Evolutionary conservation across 2,113 vertebrate species (phyloP).

Genomic region (Sceloporus tristichus): DNA sequence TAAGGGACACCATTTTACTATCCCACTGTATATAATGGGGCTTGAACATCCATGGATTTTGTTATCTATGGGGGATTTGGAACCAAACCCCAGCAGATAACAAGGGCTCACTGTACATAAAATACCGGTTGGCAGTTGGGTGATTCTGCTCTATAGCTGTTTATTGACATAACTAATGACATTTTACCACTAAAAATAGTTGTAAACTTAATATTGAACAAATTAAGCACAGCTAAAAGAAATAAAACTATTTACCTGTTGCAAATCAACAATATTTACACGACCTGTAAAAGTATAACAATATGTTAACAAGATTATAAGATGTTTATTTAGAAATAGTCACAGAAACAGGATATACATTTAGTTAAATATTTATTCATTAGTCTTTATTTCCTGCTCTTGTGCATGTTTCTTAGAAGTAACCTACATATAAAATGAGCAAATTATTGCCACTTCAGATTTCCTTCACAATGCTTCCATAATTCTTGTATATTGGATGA

Average conservation of each 20-base stretch:
- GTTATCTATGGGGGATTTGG: no score
- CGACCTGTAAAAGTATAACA: constrained; percentile 83
- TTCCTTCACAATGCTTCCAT: no score
- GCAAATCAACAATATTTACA: constrained; percentile 95
- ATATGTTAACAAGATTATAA: constrained; percentile 21
- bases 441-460: neutral
- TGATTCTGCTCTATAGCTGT: neutral
- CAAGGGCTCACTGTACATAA: neutral
- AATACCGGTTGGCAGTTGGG: neutral
- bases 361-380: constrained; percentile 13
- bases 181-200: neutral
- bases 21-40: no score
- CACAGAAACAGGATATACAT: neutral
- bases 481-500: no score
- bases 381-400: neutral
- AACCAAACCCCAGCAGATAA: no score
- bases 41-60: no score
- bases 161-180: neutral
- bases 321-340: constrained; percentile 36
- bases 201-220: neutral
- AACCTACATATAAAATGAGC: neutral
- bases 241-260: constrained; percentile 83
- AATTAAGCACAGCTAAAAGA: neutral
- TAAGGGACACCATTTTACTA: no score
- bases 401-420: neutral